These are phyloP conservation scores for Cotesia congregata DNA, from an alignment of 2,888 invertebrate species.

Conservation along the genomic window DNA sequence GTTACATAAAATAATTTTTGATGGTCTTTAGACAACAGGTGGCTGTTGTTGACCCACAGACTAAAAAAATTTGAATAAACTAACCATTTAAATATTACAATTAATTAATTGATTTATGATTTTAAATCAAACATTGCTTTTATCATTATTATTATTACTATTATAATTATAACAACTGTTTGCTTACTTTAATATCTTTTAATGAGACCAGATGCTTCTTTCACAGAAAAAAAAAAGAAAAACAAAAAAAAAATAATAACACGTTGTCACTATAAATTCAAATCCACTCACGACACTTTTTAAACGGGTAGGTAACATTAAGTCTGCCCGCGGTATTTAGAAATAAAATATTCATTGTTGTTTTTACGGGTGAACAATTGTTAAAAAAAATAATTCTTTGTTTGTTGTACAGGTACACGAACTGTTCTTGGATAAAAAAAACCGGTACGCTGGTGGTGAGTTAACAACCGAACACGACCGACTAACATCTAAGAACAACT, in stretches of 20 bases:
- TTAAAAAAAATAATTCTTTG: too few relatives aligned
- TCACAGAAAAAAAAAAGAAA: neutral
- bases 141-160: too few relatives aligned
- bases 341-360: too few relatives aligned
- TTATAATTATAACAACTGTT: neutral
- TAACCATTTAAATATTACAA: neutral
- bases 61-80: conserved; percentile 27
- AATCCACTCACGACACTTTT: neutral
- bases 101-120: neutral
- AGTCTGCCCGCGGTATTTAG: too few relatives aligned
- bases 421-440: neutral
- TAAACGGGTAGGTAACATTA: neutral
- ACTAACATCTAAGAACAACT: neutral
- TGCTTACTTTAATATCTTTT: neutral
- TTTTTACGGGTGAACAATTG: too few relatives aligned
- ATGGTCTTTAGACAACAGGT: conserved; percentile 52
- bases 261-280: neutral
- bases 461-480: neutral
- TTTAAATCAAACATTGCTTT: neutral
- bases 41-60: conserved; percentile 47
- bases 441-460: neutral
- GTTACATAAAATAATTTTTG: conserved; percentile 16
- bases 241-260: neutral
- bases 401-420: too few relatives aligned
- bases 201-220: neutral